Conservation (phyloP, 2,113 vertebrate species). For the Poeciliopsis turrubarensis region DNA sequence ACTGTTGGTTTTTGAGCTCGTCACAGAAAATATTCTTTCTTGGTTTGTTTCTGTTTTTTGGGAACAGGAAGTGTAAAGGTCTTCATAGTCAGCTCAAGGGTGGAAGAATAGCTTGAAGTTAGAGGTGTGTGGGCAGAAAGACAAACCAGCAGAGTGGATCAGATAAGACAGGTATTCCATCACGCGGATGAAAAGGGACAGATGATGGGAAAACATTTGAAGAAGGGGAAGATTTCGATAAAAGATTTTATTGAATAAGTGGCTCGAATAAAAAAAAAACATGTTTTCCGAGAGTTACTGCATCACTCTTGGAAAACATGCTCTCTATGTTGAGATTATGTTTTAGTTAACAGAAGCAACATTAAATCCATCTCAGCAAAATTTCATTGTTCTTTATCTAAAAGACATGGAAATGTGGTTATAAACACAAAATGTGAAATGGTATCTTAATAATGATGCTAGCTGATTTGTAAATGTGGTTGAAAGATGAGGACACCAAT, state of each 20-base stretch:
- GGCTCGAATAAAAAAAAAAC: constrained; percentile 13
- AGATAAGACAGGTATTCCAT: constrained; percentile 33
- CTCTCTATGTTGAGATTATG: constrained; percentile 8
- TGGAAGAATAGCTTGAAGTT: constrained; percentile 5
- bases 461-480: not conserved
- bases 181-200: constrained; percentile 31
- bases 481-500: not conserved
- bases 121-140: constrained; percentile 8
- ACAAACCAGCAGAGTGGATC: constrained; percentile 15
- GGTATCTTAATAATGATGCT: not conserved
- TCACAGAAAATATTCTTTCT: not conserved
- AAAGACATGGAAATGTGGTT: no score
- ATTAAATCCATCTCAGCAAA: constrained; percentile 1
- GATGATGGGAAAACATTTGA: constrained; percentile 15
- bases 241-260: constrained; percentile 23
- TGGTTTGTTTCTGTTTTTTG: not conserved
- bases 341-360: constrained; percentile 9
- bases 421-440: no score
- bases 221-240: constrained; percentile 6
- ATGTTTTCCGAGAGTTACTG: not conserved
- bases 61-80: not conserved
- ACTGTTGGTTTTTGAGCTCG: not conserved
- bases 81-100: not conserved
- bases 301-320: not conserved
- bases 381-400: not conserved